Evolutionary conservation across 2,113 vertebrate species (phyloP), one percentile per base, ranked within the genome.

Genomic region (Syrmaticus mikado): DNA sequence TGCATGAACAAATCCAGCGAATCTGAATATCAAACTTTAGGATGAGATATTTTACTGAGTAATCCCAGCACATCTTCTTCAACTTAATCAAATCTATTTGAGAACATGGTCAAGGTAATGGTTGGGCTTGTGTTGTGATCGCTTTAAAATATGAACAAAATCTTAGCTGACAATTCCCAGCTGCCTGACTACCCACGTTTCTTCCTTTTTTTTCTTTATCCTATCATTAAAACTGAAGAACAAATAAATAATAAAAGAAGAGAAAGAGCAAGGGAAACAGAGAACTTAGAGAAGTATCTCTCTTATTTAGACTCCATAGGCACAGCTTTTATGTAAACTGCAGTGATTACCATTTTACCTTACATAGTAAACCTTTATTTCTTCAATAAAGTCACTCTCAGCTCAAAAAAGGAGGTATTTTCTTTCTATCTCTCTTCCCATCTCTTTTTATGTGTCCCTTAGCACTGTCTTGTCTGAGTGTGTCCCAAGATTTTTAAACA

Each of bases 301-400:
- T 73, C 81, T 92, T 71, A 87, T 43, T 77, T 41, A 88, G 55
- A 66, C 52, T 78, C 38, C 0, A 0, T 77, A 85, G 60, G 72
- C 85, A 93, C 24, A 52, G 77, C 40, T 60, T 95, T 79, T 46
- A 86, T 82, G 79, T 36, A 89, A 79, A 92, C 27, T 82, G 65
- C 65, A 77, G 28, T 32, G 60, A 84, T 84, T 73, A 57, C 11
- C 93, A 88, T 93, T 80, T 95, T 41, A 66, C 32, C 76, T 94
- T 90, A 74, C 75, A 46, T 38, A 81, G 38, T 28, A 95, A 81
- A 82, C 55, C 34, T 93, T 93, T 92, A 87, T 93, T 95, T 93
- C 90, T 82, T 91, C 84, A 92, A 55, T 77, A 89, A 92, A 93
- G 18, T 52, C 60, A 73, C 20, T 84, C 45, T 64, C 7, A 36